Evolutionary conservation across 2,113 vertebrate genomes (phyloP).

Genomic region (Tragelaphus scriptus): DNA sequence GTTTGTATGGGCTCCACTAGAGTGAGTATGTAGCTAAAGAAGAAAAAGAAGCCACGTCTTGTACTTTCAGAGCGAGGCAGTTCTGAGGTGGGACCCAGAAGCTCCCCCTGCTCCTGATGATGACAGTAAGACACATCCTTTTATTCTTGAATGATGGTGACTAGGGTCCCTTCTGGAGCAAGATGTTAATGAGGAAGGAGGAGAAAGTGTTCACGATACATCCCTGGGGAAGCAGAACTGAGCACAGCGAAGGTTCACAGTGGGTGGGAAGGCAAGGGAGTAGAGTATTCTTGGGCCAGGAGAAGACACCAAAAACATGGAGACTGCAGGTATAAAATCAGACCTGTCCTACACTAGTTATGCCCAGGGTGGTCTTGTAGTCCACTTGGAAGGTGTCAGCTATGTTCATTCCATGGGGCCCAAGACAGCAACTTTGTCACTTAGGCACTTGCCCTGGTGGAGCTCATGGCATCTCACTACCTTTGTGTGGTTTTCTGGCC

Average conservation of each 20-base stretch:
- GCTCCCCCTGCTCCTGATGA: background rate
- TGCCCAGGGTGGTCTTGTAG: background rate
- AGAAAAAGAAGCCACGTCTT: background rate
- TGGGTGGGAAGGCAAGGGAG: too few species aligned
- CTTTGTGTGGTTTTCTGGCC: background rate
- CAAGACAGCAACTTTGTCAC: background rate
- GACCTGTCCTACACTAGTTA: background rate
- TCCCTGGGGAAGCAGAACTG: background rate
- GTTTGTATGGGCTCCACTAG: background rate
- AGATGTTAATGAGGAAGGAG: background rate
- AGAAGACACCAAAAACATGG: background rate
- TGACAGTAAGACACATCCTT: background rate
- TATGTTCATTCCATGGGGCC: accelerated
- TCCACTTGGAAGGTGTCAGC: background rate
- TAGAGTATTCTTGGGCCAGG: background rate
- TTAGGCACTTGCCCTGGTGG: background rate
- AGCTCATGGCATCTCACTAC: background rate
- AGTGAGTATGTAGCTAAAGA: background rate
- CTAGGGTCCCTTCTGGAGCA: background rate
- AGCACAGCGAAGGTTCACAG: background rate
- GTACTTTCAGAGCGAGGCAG: background rate
- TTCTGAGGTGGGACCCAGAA: background rate
- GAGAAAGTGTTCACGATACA: background rate
- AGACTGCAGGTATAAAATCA: background rate
- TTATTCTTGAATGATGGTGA: background rate